Evolutionary conservation across 2,113 vertebrate genomes (phyloP).

Genomic region (Hassar affinis): DNA sequence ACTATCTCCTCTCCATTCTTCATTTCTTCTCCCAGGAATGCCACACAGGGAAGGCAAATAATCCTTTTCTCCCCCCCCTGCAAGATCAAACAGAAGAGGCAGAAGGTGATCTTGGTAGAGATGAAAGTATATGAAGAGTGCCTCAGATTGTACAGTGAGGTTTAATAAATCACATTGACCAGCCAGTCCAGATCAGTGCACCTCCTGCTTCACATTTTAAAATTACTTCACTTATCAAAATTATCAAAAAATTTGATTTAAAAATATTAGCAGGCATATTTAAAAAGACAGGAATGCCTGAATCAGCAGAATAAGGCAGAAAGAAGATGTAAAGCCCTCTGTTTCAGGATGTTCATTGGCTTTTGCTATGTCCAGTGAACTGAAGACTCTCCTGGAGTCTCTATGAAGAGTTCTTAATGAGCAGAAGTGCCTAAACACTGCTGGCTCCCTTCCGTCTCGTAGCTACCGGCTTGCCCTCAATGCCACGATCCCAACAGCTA

Average conservation of each 20-base stretch:
- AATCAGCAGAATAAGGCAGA: conserved; percentile 18
- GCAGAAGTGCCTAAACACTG: conserved; percentile 35
- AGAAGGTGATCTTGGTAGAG: conserved; percentile 6
- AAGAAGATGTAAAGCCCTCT: conserved; percentile 19
- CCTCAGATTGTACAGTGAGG: background rate
- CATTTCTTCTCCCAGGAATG: conserved; percentile 41
- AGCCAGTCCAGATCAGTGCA: background rate
- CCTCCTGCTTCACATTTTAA: background rate
- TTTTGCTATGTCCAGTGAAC: conserved; percentile 29
- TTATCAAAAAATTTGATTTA: too few relatives aligned
- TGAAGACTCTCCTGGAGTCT: conserved; percentile 26
- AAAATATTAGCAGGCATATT: too few relatives aligned
- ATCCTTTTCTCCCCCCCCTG: conserved; percentile 10
- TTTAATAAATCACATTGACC: conserved; percentile 7
- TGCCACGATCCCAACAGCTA: conserved; percentile 35
- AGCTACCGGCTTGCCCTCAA: conserved; percentile 14
- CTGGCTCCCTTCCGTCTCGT: conserved; percentile 12
- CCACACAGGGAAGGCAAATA: conserved; percentile 28
- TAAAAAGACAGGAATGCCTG: conserved; percentile 1
- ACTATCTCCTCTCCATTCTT: conserved; percentile 37
- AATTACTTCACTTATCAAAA: too few relatives aligned
- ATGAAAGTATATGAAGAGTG: conserved; percentile 12
- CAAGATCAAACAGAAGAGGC: conserved; percentile 37
- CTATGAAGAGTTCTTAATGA: conserved; percentile 50
- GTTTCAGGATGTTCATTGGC: conserved; percentile 18